Percentiles rank a stretch among this genome's conserved stretches.
phyloP scores from a whole-genome alignment of 2,888 invertebrate species.

The Torymus texanus region DNA sequence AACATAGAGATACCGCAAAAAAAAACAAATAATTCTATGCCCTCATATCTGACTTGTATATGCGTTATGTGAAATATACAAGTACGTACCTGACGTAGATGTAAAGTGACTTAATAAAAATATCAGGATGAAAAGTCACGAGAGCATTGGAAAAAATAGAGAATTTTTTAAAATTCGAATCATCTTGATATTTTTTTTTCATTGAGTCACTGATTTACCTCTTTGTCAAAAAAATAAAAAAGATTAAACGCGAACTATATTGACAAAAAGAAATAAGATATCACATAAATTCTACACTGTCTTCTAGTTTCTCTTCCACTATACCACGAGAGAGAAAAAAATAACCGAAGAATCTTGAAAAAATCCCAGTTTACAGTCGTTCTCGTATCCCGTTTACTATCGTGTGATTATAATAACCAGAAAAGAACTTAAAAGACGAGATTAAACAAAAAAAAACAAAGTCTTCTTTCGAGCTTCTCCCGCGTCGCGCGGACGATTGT shows the following conservation, averaged over 20 bases:
- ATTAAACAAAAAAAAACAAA: slow-evolving; percentile 27
- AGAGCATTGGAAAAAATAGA: too few relatives aligned
- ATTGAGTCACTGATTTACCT: slow-evolving; percentile 10
- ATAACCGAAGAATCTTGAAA: slow-evolving; percentile 19
- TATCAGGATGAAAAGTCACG: too few relatives aligned
- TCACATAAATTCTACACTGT: slow-evolving; percentile 2
- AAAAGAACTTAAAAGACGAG: slow-evolving; percentile 22
- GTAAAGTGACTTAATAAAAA: neutral
- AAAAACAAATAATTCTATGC: neutral
- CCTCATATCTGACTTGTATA: slow-evolving; percentile 10
- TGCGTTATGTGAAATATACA: neutral
- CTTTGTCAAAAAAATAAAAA: slow-evolving; percentile 31
- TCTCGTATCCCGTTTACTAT: slow-evolving; percentile 41
- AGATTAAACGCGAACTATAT: slow-evolving; percentile 9
- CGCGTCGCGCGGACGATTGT: slow-evolving; percentile 55
- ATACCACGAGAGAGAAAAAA: slow-evolving; percentile 8
- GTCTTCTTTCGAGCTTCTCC: slow-evolving; percentile 56
- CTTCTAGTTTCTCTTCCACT: slow-evolving; percentile 38
- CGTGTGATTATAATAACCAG: slow-evolving; percentile 27
- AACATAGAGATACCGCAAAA: neutral
- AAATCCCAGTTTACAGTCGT: slow-evolving; percentile 29
- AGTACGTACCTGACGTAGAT: slow-evolving; percentile 1
- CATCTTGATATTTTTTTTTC: neutral
- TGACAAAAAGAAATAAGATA: slow-evolving; percentile 12
- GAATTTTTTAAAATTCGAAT: too few relatives aligned